These are phyloP conservation scores for Drosophila mimetica DNA, from an alignment of 2,888 invertebrate genomes.

Conservation along the genomic window DNA sequence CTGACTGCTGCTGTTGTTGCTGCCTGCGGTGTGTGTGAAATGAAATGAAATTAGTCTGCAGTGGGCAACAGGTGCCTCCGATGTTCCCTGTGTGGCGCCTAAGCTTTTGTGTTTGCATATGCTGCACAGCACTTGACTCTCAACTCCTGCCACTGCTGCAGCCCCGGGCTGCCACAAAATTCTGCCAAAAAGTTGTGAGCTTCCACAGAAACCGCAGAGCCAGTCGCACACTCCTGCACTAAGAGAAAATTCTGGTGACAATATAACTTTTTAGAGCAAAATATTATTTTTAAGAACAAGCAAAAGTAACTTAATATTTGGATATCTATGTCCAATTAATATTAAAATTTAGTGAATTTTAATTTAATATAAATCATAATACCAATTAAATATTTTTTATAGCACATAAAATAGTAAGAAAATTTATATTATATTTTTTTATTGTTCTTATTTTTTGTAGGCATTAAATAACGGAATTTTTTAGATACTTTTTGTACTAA, in stretches of 20 bases:
- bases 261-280: no score
- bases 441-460: no score
- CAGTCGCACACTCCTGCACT: slow-evolving; percentile 9
- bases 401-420: no score
- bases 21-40: slow-evolving; percentile 55
- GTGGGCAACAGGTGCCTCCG: slow-evolving; percentile 60
- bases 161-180: slow-evolving; percentile 24
- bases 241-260: not conserved
- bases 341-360: no score
- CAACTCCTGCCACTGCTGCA: slow-evolving; percentile 16
- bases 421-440: no score
- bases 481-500: no score
- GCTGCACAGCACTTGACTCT: slow-evolving; percentile 32
- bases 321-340: no score
- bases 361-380: no score
- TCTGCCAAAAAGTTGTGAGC: slow-evolving; percentile 43
- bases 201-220: slow-evolving; percentile 28
- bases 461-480: no score
- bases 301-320: no score
- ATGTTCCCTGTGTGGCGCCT: slow-evolving; percentile 44
- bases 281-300: no score
- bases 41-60: slow-evolving; percentile 68
- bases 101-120: slow-evolving; percentile 33
- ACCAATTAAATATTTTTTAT: no score
- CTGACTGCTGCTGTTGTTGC: slow-evolving; percentile 35